phyloP scores from a whole-genome alignment of 2,797 vertebrate genomes.

The Pantherophis alleghaniensis region DNA sequence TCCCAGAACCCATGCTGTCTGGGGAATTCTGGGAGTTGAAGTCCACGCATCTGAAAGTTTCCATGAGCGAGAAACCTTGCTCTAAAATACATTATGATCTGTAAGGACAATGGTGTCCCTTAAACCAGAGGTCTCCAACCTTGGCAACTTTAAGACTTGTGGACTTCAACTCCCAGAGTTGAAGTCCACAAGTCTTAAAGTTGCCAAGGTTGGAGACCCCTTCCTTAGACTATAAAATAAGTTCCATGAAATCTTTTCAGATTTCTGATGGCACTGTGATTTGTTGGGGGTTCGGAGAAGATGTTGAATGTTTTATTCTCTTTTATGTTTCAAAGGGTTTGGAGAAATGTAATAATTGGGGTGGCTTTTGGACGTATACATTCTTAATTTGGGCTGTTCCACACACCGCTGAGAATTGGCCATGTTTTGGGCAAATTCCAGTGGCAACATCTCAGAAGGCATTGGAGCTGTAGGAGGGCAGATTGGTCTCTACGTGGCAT shows the following conservation, averaged over 20 bases:
- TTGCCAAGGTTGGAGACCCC: too few species aligned
- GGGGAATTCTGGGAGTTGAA: background rate
- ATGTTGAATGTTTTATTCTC: background rate
- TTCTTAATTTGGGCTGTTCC: background rate
- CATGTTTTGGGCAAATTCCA: background rate
- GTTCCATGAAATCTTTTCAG: background rate
- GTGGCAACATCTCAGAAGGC: background rate
- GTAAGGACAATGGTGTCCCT: background rate
- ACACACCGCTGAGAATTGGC: background rate
- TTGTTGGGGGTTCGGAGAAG: background rate
- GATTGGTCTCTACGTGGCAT: background rate
- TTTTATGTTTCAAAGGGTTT: background rate
- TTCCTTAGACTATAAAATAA: background rate
- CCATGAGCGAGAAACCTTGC: background rate
- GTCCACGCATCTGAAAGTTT: background rate
- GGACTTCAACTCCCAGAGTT: too few species aligned
- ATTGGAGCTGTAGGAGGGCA: background rate
- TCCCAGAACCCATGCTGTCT: background rate
- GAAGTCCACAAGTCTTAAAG: too few species aligned
- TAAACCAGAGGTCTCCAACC: background rate
- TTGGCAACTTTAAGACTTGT: too few species aligned
- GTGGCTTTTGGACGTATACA: background rate
- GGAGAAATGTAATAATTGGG: background rate
- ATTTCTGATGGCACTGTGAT: background rate
- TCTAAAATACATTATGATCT: background rate